Percentiles rank a stretch among this genome's conserved stretches.
phyloP scores from a whole-genome alignment of 2,113 vertebrate genomes.

The western clawed frog (Xenopus tropicalis) region UCB_Xtro_10.0 CM004450.2:47055001-47055500 shows the following conservation, averaged over 20 bases:
- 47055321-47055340: conserved; percentile 79
- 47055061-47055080: no score
- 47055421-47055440: conserved; percentile 65
- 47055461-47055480: conserved; percentile 50
- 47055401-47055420: conserved; percentile 55
- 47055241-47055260: conserved; percentile 57
- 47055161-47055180: no score
- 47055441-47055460: conserved; percentile 70
- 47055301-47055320: conserved; percentile 90
- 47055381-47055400: conserved; percentile 66
- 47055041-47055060: no score
- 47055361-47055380: conserved; percentile 79
- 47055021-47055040: no score
- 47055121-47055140: no score
- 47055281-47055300: conserved; percentile 89
- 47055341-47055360: conserved; percentile 88
- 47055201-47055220: no score
- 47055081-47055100: no score
- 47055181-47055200: no score
- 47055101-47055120: no score
- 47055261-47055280: conserved; percentile 95
- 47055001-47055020: no score
- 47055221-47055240: no score
- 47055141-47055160: no score
- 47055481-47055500: conserved; percentile 77